Percentiles rank a stretch among this genome's conserved stretches.
Evolutionary conservation across 2,888 invertebrate genomes (phyloP).

Genomic region (Altica lythri): DNA sequence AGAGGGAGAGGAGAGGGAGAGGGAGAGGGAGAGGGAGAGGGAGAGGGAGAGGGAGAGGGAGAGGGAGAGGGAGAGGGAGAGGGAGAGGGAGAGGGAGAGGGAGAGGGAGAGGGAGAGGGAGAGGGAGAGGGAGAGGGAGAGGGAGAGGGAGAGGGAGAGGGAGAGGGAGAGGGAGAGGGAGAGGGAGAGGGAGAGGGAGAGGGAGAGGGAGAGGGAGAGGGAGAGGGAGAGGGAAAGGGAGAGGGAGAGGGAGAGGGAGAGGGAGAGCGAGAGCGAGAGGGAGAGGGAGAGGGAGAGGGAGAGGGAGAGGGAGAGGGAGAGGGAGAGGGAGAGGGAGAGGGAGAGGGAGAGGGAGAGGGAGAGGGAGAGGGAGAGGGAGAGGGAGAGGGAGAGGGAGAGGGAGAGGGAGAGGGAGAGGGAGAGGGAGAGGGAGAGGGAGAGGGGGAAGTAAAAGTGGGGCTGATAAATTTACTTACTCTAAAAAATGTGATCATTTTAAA

Average conservation of each 20-base stretch:
- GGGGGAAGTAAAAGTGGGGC: constrained; percentile 23
- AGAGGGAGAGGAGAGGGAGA: too few species aligned
- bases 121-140: too few species aligned
- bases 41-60: too few species aligned
- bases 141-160: too few species aligned
- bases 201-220: constrained; percentile 23
- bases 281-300: constrained; percentile 24
- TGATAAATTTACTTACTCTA: too few species aligned
- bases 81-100: too few species aligned
- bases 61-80: too few species aligned
- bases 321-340: constrained; percentile 25
- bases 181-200: constrained; percentile 19
- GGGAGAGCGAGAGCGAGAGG: constrained; percentile 23
- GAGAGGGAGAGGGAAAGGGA: constrained; percentile 17
- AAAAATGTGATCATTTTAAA: too few species aligned
- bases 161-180: constrained; percentile 1
- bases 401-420: constrained; percentile 25
- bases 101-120: too few species aligned
- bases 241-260: constrained; percentile 20
- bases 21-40: too few species aligned
- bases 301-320: constrained; percentile 25
- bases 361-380: constrained; percentile 26
- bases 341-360: constrained; percentile 25
- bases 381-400: constrained; percentile 26
- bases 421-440: constrained; percentile 26